These are phyloP conservation scores for Dendroctonus valens DNA, from an alignment of 1,140 invertebrate genomes.

Conservation along the genomic window DNA sequence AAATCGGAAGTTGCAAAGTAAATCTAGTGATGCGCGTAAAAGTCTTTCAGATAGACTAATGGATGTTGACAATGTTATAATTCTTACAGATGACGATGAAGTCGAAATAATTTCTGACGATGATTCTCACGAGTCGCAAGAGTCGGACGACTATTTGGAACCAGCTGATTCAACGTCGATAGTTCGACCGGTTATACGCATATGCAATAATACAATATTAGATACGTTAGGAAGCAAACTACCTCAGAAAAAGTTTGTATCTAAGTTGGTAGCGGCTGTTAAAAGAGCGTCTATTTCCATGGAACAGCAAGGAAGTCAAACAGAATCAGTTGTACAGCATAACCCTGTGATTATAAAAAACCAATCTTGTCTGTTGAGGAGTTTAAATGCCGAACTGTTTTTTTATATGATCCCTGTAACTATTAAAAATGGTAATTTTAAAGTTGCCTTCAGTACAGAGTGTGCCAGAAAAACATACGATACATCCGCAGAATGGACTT, in stretches of 20 bases:
- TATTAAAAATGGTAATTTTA: constrained; percentile 9
- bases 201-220: constrained; percentile 14
- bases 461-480: background rate
- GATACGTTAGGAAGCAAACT: constrained; percentile 15
- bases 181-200: constrained; percentile 24
- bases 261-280: constrained; percentile 6
- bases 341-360: too few relatives aligned
- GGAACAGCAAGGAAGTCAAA: too few relatives aligned
- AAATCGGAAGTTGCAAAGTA: constrained; percentile 18
- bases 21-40: constrained; percentile 30
- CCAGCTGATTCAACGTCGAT: background rate
- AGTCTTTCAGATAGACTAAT: background rate
- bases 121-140: background rate
- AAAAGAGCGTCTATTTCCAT: too few relatives aligned
- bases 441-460: constrained; percentile 5
- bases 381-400: constrained; percentile 22
- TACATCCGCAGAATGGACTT: too few relatives aligned
- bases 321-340: too few relatives aligned
- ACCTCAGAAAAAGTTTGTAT: constrained; percentile 20
- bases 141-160: background rate
- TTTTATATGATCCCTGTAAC: constrained; percentile 12
- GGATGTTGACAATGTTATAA: constrained; percentile 10
- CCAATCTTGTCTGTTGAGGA: constrained; percentile 16
- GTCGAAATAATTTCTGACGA: background rate
- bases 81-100: constrained; percentile 31